Conservation (phyloP, 1,140 invertebrate species). For the Leptopilina boulardi region DNA sequence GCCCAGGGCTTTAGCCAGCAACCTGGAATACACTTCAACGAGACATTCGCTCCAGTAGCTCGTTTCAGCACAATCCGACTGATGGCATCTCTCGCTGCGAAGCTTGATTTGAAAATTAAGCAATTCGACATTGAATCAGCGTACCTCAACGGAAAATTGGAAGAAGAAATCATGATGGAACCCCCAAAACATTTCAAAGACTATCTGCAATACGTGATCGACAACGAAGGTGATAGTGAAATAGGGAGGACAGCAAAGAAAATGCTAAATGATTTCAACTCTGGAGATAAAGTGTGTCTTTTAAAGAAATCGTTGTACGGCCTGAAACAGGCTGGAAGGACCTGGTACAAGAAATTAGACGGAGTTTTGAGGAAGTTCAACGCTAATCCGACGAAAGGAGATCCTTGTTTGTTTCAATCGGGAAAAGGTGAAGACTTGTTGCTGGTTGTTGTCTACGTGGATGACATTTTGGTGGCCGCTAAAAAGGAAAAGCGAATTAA, state of each 20-base stretch:
- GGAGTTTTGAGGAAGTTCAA: slow-evolving; percentile 40
- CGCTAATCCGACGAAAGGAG: slow-evolving; percentile 39
- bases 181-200: slow-evolving; percentile 54
- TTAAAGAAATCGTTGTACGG: slow-evolving; percentile 59
- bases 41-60: no score
- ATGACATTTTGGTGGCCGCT: slow-evolving; percentile 51
- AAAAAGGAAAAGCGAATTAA: slow-evolving; percentile 30
- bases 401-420: slow-evolving; percentile 52
- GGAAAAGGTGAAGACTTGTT: slow-evolving; percentile 32
- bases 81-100: no score
- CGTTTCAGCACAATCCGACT: no score
- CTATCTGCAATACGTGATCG: not conserved
- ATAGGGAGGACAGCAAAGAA: slow-evolving; percentile 2
- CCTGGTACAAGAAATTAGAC: slow-evolving; percentile 55
- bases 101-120: no score
- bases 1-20: no score
- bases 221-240: not conserved
- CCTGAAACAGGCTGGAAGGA: slow-evolving; percentile 58
- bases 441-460: slow-evolving; percentile 54
- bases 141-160: slow-evolving; percentile 58
- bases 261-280: not conserved
- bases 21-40: no score
- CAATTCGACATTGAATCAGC: slow-evolving; percentile 28
- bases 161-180: slow-evolving; percentile 70
- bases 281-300: slow-evolving; percentile 47